Evolutionary conservation across 64 coral and sea anemone species (phyloP).

Genomic region (Exaiptasia diaphana): DNA sequence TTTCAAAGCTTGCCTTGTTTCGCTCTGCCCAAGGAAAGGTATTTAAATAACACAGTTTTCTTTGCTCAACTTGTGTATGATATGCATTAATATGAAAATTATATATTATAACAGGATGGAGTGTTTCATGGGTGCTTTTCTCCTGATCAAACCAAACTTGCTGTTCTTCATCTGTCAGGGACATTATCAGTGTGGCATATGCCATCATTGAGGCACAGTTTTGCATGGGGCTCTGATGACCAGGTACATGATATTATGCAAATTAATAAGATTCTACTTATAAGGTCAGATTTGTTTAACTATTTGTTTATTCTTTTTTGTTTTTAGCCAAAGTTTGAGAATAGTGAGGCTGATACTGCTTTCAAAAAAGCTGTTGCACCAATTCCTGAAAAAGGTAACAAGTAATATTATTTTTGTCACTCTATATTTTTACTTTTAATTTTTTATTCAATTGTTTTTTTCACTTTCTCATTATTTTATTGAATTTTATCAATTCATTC

Average conservation of each 20-base stretch:
- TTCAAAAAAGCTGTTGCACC: too few species aligned
- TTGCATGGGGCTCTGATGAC: conserved; percentile 62
- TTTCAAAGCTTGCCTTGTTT: conserved; percentile 23
- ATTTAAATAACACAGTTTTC: background rate
- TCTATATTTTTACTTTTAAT: too few species aligned
- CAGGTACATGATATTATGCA: conserved; percentile 75
- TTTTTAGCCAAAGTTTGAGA: conserved; percentile 14
- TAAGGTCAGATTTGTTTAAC: background rate
- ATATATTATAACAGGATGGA: conserved; percentile 58
- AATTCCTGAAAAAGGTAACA: too few species aligned
- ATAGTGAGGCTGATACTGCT: conserved; percentile 41
- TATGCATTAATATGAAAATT: background rate
- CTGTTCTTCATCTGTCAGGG: conserved; percentile 74
- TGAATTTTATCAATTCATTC: too few species aligned
- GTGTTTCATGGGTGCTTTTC: conserved; percentile 61
- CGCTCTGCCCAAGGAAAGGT: conserved; percentile 21
- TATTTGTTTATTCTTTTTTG: background rate
- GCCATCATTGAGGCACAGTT: conserved; percentile 66
- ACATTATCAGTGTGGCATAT: conserved; percentile 80
- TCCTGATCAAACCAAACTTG: conserved; percentile 65
- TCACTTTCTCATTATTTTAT: too few species aligned
- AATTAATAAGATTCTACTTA: background rate
- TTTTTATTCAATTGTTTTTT: too few species aligned
- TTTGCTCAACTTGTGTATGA: background rate
- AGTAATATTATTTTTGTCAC: too few species aligned